Evolutionary conservation across 2,797 vertebrate species (phyloP), one percentile per base, ranked within the genome.

Genomic region (Epinephelus malabaricus): DNA sequence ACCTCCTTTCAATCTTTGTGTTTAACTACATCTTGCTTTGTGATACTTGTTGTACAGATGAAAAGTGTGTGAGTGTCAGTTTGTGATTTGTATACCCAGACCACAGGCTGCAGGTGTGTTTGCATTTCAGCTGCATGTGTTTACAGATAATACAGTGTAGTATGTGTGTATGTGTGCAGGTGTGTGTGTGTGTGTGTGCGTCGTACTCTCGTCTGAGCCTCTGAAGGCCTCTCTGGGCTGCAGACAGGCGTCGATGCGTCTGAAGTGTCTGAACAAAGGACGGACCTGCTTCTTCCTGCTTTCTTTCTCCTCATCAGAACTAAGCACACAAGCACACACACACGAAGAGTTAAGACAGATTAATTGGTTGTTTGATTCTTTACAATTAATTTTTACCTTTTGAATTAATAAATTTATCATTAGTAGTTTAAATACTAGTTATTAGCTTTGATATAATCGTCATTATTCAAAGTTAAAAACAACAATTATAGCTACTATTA

Each of bases 161-260:
- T 5, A 1, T 14, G 21, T 53, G 50, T 53, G 51, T 1, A 2
- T 49, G n/a, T 40, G 50, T 58, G 58, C 21, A 46, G 59, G 75
- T 53, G 59, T 27, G 71, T 68, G 65, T 21, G 21, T 21, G 71
- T 68, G 65, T 21, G 56, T 56, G 43, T 7, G 55, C 27, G 73
- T 59, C 97, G 89, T 93, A 99, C 98, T 99, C 91, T 99, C 97
- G 38, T 99, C 98, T 0, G 98, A 98, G 76, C 98, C 98, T 10
- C 97, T 97, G 92, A 99, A 99, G 1, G 98, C 98, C 91, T 99
- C 98, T 38, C 98, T 93, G 2, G 98, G 98, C 94, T 99, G 98
- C 88, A 99, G 94, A 71, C 98, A 99, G 83, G 97, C 97, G 66
- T 99, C 97, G 59, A 98, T 99, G 58, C 97, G 96, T 64, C 98